phyloP scores from a whole-genome alignment of 1,140 invertebrate species.

The Eriosoma lanigerum region DNA sequence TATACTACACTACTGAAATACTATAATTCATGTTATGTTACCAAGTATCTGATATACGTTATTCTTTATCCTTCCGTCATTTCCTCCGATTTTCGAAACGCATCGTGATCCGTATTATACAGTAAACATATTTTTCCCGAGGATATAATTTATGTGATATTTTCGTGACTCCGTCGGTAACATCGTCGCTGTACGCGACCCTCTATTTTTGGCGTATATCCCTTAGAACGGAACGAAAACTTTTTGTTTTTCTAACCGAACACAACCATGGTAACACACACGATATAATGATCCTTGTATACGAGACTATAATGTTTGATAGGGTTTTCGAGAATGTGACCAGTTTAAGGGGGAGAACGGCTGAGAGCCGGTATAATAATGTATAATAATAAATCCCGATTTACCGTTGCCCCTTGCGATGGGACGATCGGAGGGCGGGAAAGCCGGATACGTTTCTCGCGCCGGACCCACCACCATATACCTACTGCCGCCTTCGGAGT shows the following conservation, averaged over 20 bases:
- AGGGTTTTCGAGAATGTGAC: neutral
- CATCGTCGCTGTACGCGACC: neutral
- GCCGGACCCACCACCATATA: neutral
- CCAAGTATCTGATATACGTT: too few relatives aligned
- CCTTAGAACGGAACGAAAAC: neutral
- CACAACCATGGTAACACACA: conserved; percentile 1
- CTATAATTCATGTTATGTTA: too few relatives aligned
- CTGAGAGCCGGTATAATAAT: neutral
- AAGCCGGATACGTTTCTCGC: conserved; percentile 31
- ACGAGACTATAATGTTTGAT: conserved; percentile 31
- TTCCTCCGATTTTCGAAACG: too few relatives aligned
- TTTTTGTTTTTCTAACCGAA: conserved; percentile 2
- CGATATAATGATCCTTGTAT: neutral
- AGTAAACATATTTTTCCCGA: too few relatives aligned
- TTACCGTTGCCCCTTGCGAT: neutral
- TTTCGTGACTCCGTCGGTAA: conserved; percentile 3
- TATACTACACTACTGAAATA: too few relatives aligned
- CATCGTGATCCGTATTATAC: too few relatives aligned
- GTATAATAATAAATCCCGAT: conserved; percentile 40
- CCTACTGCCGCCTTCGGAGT: conserved; percentile 1
- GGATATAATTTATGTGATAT: conserved; percentile 3
- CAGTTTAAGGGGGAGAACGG: neutral
- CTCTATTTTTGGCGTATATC: neutral
- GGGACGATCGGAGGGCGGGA: neutral
- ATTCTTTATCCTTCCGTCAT: too few relatives aligned